Percentiles rank a stretch among this genome's conserved stretches.
phyloP scores from a whole-genome alignment of 2,113 vertebrate species.

The Psilopogon haemacephalus region DNA sequence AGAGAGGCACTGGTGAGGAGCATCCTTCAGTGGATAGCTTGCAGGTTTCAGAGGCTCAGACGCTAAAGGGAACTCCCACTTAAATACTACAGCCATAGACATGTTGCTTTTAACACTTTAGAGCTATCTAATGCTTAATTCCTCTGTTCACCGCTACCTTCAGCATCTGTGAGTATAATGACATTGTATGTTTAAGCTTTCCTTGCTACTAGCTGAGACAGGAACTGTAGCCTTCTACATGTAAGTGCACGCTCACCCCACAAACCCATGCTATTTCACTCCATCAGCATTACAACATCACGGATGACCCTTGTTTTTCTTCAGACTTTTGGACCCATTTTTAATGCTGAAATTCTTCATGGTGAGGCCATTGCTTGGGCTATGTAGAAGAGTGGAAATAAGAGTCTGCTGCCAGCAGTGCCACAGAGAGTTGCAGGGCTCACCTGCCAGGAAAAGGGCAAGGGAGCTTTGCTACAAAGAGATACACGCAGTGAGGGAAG shows the following conservation, averaged over 20 bases:
- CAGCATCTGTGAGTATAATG: neutral
- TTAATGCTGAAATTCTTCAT: neutral
- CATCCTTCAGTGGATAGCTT: neutral
- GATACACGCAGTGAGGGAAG: neutral
- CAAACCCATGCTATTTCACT: rapidly evolving
- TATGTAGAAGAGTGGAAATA: neutral
- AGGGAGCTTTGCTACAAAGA: rapidly evolving
- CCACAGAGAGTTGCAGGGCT: neutral
- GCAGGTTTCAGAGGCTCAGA: neutral
- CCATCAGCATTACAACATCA: neutral
- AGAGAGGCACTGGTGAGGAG: neutral
- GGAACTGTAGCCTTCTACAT: neutral
- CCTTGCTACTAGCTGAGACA: neutral
- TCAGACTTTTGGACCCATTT: neutral
- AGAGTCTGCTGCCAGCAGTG: neutral
- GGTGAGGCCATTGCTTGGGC: neutral
- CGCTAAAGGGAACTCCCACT: neutral
- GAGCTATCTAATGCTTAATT: neutral
- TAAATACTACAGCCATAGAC: neutral
- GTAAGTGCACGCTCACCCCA: neutral
- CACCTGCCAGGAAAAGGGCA: neutral
- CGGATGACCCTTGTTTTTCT: neutral
- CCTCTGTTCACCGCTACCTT: neutral
- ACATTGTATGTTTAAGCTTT: neutral
- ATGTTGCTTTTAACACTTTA: neutral